Base-by-base conservation (phyloP, 92 coral and sea anemone genomes). In the Pocillopora grandis region DNA sequence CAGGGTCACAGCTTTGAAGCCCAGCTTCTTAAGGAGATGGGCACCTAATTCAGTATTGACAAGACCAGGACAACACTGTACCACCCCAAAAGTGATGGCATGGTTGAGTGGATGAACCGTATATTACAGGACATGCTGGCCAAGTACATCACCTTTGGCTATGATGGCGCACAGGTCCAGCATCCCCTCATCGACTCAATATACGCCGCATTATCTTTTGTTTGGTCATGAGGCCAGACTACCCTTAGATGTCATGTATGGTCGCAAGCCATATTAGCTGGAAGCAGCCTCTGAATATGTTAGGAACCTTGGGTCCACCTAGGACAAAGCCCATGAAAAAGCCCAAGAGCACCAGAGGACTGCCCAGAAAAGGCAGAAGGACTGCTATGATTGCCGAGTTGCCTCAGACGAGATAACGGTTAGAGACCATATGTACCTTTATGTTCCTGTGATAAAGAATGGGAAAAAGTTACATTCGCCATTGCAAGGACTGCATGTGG, bases 1-100 rank as follows among this genome's bases (percentile, higher is more conserved):
- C 89, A 85, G 48, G 89, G 87, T 18, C 71, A 83, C n/a, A 85
- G 80, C 84, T 89, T 89, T 48, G 87, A 90, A 75, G 71, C 79
- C 35, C 27, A 79, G 62, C 14, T 59, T 1, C 10, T 59, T 10
- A 5, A 59, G 62, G 62, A 88, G 52, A 86, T 71, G 61, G 83
- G 88, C 62, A 84, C 2, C 18, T 61, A 68, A 4, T 37, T 79
- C 18, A 80, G 63, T 15, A 75, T 74, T 20, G 80, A 57, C n/a
- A 84, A 84, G 63, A 79, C 81, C 36, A 14, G 71, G 17, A 84
- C 82, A 8, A 31, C 74, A 0, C 67, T 85, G 55, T 84, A 88
- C 76, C 91, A 84, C 81, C 91, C 82, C 9, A 48, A 75, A 21
- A 85, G 80, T 52, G 90, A 88, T 18, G 80, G 85, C 12, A 35